These are phyloP conservation scores for Pedetes capensis DNA, from an alignment of 2,113 vertebrate species.

Conservation along the genomic window DNA sequence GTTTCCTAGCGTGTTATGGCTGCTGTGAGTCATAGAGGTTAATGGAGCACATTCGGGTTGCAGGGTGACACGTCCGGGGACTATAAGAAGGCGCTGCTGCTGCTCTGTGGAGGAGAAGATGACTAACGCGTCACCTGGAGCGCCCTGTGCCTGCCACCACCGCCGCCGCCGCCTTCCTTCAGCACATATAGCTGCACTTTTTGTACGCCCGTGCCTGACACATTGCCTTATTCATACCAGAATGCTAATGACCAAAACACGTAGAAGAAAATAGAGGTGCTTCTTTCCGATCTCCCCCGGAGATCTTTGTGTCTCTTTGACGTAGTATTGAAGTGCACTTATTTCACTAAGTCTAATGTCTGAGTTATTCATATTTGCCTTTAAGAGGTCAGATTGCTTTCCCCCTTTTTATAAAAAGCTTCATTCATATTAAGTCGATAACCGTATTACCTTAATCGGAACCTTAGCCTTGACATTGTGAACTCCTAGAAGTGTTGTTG, in stretches of 20 bases:
- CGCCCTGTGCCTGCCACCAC: background rate
- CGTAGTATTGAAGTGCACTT: conserved; percentile 62
- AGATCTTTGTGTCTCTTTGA: background rate
- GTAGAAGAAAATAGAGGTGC: background rate
- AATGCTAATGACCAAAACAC: conserved; percentile 20
- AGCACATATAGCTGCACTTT: background rate
- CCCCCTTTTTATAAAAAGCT: conserved; percentile 37
- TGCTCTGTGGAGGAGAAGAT: conserved; percentile 93
- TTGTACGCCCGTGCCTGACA: conserved; percentile 33
- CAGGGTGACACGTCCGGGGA: conserved; percentile 94
- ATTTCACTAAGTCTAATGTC: background rate
- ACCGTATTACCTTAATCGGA: conserved; percentile 49
- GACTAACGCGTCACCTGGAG: conserved; percentile 77
- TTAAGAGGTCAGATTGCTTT: conserved; percentile 10
- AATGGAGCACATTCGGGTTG: conserved; percentile 61
- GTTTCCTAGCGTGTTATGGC: background rate
- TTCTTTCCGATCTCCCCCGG: background rate
- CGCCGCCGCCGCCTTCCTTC: background rate
- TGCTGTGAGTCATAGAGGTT: conserved; percentile 65
- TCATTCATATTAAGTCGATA: conserved; percentile 59
- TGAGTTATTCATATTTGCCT: conserved; percentile 14
- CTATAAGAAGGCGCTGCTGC: conserved; percentile 93
- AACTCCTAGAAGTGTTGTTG: background rate
- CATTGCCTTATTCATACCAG: conserved; percentile 42
- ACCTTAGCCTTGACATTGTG: conserved; percentile 65